Percentiles rank a stretch among this genome's conserved stretches.
phyloP scores from a whole-genome alignment of 2,888 invertebrate genomes.

The Maniola hyperantus region DNA sequence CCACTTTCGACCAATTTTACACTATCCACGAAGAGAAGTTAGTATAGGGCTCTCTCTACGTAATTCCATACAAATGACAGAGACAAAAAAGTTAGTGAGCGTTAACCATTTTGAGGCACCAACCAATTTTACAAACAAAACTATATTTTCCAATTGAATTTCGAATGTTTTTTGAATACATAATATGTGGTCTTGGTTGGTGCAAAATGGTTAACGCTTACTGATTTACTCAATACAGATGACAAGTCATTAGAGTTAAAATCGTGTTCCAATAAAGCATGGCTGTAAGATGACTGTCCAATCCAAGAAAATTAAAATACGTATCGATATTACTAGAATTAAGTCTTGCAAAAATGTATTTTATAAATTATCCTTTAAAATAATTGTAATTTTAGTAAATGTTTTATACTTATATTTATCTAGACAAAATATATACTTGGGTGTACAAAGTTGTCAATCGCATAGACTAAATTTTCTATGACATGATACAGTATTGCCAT shows the following conservation, averaged over 20 bases:
- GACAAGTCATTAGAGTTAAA: neutral
- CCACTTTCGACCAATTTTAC: neutral
- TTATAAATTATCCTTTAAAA: constrained; percentile 13
- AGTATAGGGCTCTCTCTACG: too few relatives aligned
- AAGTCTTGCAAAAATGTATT: constrained; percentile 24
- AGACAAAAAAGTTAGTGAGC: too few relatives aligned
- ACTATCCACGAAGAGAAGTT: too few relatives aligned
- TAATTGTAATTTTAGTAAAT: constrained; percentile 15
- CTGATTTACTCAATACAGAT: too few relatives aligned
- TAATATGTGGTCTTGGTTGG: too few relatives aligned
- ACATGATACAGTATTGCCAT: constrained; percentile 34
- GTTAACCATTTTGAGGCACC: too few relatives aligned
- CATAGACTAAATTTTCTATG: constrained; percentile 19
- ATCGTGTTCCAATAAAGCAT: neutral
- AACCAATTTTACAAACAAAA: too few relatives aligned
- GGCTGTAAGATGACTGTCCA: constrained; percentile 20
- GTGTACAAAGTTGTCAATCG: constrained; percentile 24
- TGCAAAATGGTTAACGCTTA: too few relatives aligned
- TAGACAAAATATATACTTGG: constrained; percentile 28
- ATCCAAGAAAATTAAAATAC: constrained; percentile 3
- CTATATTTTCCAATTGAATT: too few relatives aligned
- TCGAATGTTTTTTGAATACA: too few relatives aligned
- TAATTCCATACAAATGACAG: too few relatives aligned
- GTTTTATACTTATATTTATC: constrained; percentile 20
- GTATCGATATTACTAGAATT: constrained; percentile 35